A percentile compares a stretch with the other conserved stretches of the same genome.
Evolutionary conservation across 2,888 invertebrate species (phyloP).

Genomic region (Amblyjoppa fuscipennis): DNA sequence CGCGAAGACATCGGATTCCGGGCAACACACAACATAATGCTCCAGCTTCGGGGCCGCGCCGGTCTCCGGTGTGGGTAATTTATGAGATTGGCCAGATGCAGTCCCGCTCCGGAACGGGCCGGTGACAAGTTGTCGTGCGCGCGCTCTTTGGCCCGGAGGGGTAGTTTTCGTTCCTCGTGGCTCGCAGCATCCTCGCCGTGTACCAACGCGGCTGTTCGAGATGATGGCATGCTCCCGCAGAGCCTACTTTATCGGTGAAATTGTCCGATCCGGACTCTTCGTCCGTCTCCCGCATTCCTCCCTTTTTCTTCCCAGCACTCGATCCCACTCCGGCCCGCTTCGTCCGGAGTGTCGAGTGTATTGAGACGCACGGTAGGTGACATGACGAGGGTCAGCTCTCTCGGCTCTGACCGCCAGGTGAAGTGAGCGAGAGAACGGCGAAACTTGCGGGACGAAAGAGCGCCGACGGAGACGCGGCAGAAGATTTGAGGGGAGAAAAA

Average conservation of each 20-base stretch:
- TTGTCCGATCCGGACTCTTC: conserved; percentile 74
- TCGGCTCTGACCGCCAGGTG: conserved; percentile 80
- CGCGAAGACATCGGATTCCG: conserved; percentile 60
- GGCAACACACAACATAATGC: conserved; percentile 55
- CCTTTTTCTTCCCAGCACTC: conserved; percentile 19
- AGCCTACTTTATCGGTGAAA: conserved; percentile 78
- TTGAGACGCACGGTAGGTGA: conserved; percentile 81
- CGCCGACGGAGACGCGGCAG: not conserved
- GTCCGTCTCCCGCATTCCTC: not conserved
- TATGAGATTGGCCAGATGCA: conserved; percentile 76
- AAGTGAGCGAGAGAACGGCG: conserved; percentile 61
- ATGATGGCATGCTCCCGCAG: conserved; percentile 50
- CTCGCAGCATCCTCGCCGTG: conserved; percentile 16
- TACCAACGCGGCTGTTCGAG: conserved; percentile 52
- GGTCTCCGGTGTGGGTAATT: conserved; percentile 74
- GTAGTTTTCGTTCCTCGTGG: conserved; percentile 33
- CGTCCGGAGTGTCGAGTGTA: conserved; percentile 70
- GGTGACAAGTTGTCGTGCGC: conserved; percentile 70
- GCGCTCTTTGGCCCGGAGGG: conserved; percentile 20
- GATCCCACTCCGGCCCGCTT: conserved; percentile 36
- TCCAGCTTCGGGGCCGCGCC: conserved; percentile 52
- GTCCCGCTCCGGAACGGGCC: conserved; percentile 57
- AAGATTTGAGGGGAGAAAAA: conserved; percentile 32
- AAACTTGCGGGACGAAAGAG: conserved; percentile 6
- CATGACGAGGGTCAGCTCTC: conserved; percentile 83